Evolutionary conservation across 1,140 invertebrate genomes (phyloP), one percentile per base, ranked within the genome.

Genomic region (Drosophila parabipectinata): DNA sequence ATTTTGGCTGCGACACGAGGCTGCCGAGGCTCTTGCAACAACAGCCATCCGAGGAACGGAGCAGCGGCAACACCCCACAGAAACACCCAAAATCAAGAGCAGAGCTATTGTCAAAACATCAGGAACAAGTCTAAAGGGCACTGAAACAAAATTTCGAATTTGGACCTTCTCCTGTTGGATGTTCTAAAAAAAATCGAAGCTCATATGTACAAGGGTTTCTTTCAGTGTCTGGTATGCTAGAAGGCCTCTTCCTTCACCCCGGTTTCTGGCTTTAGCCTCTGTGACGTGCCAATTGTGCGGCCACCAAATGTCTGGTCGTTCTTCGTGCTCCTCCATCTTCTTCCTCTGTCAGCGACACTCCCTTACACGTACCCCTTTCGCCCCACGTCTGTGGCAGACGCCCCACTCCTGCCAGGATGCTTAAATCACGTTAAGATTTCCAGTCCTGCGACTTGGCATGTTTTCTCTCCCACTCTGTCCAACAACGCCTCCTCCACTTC

Each of bases 371-470:
- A 52, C 56, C 3, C 28, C 62, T 1, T 8, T 50, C 10, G 9
- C 10, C 18, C 18, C 26, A 34, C 14, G 26, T 34, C 37, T 52
- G 55, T 44, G 30, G 30, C 28, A 51, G 26, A 21, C 32, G 21
- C 14, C 51, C 60, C 57, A 58, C 58, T 77, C 79, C 63, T 37
- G 34, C 10, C 34, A 12, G 34, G 76, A 67, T 64, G 75, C 61
- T 83, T 84, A 84, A 83, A 83, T 84, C 79, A 83, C 71, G 76
- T 79, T 79, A 84, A 79, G 80, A 83, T 72, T 83, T 83, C 52
- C 79, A 71, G 68, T 39, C 54, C 67, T 51, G 67, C 68, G 75
- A 64, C 75, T 79, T 66, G 79, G 79, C 75, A 79, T 82, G 75
- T 83, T 71, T 66, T 71, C 69, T 26, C 56, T 34, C 48, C 41